phyloP scores from a whole-genome alignment of 2,888 invertebrate genomes.

The Antitype chi region DNA sequence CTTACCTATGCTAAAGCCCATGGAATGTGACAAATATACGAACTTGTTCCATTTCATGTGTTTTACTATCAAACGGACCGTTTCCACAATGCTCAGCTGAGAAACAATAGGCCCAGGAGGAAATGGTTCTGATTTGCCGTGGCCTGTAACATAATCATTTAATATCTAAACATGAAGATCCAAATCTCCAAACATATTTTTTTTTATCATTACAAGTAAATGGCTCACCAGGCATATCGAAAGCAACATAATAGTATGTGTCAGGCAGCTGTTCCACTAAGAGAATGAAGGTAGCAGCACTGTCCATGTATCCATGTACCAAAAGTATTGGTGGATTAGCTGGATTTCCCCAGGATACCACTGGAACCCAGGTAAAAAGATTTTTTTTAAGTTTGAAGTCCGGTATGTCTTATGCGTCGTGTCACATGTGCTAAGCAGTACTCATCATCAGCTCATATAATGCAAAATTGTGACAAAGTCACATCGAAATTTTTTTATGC shows the following conservation, averaged over 20 bases:
- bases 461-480: background rate
- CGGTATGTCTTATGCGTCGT: background rate
- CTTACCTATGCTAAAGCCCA: conserved; percentile 74
- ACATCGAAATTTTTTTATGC: background rate
- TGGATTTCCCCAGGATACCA: conserved; percentile 89
- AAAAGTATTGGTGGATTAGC: conserved; percentile 85
- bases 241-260: conserved; percentile 72
- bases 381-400: too few relatives aligned
- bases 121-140: conserved; percentile 89
- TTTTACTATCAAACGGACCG: conserved; percentile 67
- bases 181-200: background rate
- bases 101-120: conserved; percentile 74
- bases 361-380: conserved; percentile 75
- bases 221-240: conserved; percentile 87
- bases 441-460: background rate
- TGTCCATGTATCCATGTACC: conserved; percentile 91
- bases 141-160: conserved; percentile 76
- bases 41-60: conserved; percentile 76
- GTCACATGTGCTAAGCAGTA: too few relatives aligned
- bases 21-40: conserved; percentile 75
- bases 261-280: conserved; percentile 86
- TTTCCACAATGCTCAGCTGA: conserved; percentile 62
- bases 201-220: background rate
- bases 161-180: background rate
- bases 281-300: conserved; percentile 90